Conservation (phyloP, 1,140 invertebrate genomes). For the Diprion similis region DNA sequence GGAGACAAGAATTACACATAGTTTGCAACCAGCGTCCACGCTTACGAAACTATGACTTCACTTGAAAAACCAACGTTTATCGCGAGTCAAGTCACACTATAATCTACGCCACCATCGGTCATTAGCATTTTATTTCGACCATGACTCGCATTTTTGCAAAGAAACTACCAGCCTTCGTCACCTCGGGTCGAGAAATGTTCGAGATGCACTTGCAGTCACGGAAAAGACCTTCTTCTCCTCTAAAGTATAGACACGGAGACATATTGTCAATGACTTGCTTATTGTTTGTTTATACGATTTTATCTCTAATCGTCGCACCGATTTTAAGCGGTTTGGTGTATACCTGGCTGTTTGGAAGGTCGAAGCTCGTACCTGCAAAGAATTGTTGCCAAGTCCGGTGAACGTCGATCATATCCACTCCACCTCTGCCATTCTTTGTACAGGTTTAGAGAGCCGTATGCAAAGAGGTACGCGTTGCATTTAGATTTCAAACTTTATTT, state of each 20-base stretch:
- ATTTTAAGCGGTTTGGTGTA: no score
- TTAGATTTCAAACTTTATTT: constrained; percentile 39
- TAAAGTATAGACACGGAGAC: constrained; percentile 17
- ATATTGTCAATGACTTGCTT: background rate
- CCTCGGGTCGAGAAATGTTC: background rate
- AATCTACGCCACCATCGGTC: background rate
- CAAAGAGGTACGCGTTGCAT: constrained; percentile 44
- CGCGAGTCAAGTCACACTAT: no score
- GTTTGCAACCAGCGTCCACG: no score
- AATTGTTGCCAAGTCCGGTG: constrained; percentile 29
- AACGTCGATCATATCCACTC: constrained; percentile 26
- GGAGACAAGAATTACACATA: no score
- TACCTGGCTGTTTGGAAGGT: no score
- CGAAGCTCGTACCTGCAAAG: constrained; percentile 38
- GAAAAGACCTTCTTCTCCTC: constrained; percentile 31
- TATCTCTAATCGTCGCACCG: no score
- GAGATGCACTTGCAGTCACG: constrained; percentile 43
- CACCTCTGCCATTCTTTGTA: constrained; percentile 46
- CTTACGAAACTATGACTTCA: no score
- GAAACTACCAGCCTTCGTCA: background rate
- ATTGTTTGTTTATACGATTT: no score
- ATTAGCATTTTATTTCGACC: constrained; percentile 19
- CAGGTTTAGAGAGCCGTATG: constrained; percentile 36
- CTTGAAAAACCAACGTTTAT: no score
- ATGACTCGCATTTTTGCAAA: constrained; percentile 19